Evolutionary conservation across 1,140 invertebrate species (phyloP).

Genomic region (Papilio glaucus): DNA sequence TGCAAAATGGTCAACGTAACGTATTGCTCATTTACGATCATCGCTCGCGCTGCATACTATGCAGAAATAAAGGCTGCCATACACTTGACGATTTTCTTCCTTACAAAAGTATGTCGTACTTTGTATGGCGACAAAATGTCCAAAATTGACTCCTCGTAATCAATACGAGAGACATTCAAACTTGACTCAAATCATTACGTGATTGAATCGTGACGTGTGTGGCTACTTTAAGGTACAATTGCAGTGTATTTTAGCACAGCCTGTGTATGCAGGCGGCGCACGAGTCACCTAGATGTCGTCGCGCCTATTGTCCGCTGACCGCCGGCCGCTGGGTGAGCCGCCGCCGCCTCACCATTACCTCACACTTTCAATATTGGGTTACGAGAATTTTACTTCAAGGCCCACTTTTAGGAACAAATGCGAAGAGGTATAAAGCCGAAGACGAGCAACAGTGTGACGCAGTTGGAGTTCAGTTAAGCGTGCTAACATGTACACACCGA

Average conservation of each 20-base stretch:
- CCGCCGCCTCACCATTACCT: conserved; percentile 67
- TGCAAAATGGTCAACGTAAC: conserved; percentile 23
- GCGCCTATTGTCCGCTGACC: conserved; percentile 73
- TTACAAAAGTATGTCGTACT: neutral
- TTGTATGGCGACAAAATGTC: neutral
- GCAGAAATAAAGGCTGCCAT: conserved; percentile 9
- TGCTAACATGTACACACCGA: conserved; percentile 71
- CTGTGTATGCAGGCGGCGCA: conserved; percentile 67
- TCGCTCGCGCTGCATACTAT: conserved; percentile 14
- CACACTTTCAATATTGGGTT: conserved; percentile 81
- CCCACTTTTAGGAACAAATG: conserved; percentile 78
- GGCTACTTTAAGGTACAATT: conserved; percentile 16
- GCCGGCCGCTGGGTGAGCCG: conserved; percentile 69
- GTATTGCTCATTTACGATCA: conserved; percentile 31
- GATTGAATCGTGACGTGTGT: conserved; percentile 22
- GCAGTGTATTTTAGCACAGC: conserved; percentile 55
- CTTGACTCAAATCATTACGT: neutral
- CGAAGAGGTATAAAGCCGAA: conserved; percentile 77
- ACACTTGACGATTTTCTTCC: neutral
- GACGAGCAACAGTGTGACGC: conserved; percentile 68
- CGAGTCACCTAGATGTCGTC: conserved; percentile 81
- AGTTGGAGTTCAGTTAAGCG: conserved; percentile 67
- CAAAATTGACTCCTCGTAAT: neutral
- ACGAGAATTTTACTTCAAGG: conserved; percentile 82
- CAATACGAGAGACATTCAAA: neutral